Conservation (phyloP, 2,888 invertebrate genomes). For the Ophonus ardosiacus region DNA sequence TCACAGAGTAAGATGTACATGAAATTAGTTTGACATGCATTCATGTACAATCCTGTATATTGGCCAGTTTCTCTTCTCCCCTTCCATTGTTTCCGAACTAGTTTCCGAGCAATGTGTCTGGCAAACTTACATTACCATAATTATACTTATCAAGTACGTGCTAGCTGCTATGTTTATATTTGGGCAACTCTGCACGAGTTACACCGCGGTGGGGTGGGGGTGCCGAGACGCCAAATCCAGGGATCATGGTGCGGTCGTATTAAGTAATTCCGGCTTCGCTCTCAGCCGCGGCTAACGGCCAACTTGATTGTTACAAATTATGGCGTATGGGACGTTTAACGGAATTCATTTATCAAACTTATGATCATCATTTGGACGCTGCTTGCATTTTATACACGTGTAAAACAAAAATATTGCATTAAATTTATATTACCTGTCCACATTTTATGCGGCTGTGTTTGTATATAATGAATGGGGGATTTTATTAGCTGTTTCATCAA, state of each 20-base stretch:
- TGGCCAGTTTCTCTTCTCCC: not conserved
- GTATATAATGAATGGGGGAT: conserved; percentile 11
- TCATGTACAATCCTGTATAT: not conserved
- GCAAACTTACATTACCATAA: conserved; percentile 61
- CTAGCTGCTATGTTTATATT: conserved; percentile 43
- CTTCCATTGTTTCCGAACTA: not conserved
- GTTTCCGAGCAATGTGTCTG: conserved; percentile 59
- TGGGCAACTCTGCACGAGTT: conserved; percentile 23
- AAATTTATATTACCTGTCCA: conserved; percentile 40
- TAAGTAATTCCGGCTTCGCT: conserved; percentile 6
- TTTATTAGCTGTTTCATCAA: conserved; percentile 44
- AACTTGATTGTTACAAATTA: conserved; percentile 44
- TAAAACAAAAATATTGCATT: conserved; percentile 34
- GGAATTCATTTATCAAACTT: conserved; percentile 46
- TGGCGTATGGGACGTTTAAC: conserved; percentile 28
- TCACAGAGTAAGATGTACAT: not conserved
- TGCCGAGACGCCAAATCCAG: conserved; percentile 19
- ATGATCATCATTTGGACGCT: conserved; percentile 37
- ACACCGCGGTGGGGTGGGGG: no score
- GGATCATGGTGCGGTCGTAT: conserved; percentile 32
- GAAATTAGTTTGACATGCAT: not conserved
- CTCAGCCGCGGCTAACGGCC: not conserved
- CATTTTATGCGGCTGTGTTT: conserved; percentile 7
- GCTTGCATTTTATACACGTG: conserved; percentile 27
- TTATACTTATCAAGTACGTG: conserved; percentile 55